Evolutionary conservation across 1,140 invertebrate species (phyloP).

Genomic region (Drosophila bocqueti): DNA sequence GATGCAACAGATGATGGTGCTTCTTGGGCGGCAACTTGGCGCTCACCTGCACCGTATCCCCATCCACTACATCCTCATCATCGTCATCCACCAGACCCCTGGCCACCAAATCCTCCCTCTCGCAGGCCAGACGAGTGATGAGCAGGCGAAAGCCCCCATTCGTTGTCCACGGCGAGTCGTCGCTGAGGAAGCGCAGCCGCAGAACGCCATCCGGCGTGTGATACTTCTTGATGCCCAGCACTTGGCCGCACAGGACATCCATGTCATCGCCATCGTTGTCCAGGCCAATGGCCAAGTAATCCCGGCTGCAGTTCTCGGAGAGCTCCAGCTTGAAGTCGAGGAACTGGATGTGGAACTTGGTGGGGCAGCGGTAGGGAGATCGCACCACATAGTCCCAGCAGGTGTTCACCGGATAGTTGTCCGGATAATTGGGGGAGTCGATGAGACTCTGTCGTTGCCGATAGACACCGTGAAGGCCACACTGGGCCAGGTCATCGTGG

Average conservation of each 20-base stretch:
- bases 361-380: slow-evolving; percentile 86
- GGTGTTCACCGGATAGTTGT: slow-evolving; percentile 84
- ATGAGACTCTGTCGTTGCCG: slow-evolving; percentile 80
- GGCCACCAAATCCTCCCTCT: slow-evolving; percentile 61
- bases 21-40: slow-evolving; percentile 63
- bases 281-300: slow-evolving; percentile 85
- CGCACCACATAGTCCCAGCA: slow-evolving; percentile 86
- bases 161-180: slow-evolving; percentile 76
- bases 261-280: slow-evolving; percentile 76
- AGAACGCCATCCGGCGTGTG: slow-evolving; percentile 85
- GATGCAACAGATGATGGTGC: slow-evolving; percentile 51
- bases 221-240: slow-evolving; percentile 85
- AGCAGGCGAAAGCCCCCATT: slow-evolving; percentile 86
- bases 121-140: slow-evolving; percentile 85
- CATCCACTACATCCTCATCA: slow-evolving; percentile 38
- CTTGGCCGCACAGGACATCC: slow-evolving; percentile 86
- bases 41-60: slow-evolving; percentile 61
- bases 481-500: slow-evolving; percentile 74
- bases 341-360: slow-evolving; percentile 86
- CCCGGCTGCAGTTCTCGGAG: slow-evolving; percentile 85
- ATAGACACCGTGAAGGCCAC: slow-evolving; percentile 73
- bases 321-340: slow-evolving; percentile 86
- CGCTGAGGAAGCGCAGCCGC: slow-evolving; percentile 80
- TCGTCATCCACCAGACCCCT: slow-evolving; percentile 36
- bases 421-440: slow-evolving; percentile 86